phyloP scores from a whole-genome alignment of 2,888 invertebrate species.

The Drosophila neoperkinsi region DNA sequence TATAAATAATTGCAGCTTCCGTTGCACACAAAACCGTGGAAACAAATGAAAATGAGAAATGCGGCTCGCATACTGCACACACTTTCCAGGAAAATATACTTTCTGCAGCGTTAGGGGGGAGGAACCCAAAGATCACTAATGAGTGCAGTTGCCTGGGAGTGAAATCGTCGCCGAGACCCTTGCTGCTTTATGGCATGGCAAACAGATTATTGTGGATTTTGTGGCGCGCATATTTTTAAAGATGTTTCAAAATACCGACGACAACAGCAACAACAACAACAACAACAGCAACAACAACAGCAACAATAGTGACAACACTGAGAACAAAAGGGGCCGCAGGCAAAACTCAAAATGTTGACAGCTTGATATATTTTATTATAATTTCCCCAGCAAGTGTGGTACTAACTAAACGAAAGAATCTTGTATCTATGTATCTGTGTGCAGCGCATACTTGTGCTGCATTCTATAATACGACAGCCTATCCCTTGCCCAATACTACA shows the following conservation, averaged over 20 bases:
- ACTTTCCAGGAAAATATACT: constrained; percentile 66
- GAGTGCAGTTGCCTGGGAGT: constrained; percentile 43
- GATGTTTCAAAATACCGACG: constrained; percentile 77
- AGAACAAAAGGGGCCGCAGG: constrained; percentile 66
- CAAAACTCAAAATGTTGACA: constrained; percentile 75
- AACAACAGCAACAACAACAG: constrained; percentile 34
- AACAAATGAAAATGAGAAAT: constrained; percentile 65
- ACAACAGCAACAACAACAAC: constrained; percentile 43
- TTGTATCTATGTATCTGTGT: constrained; percentile 34
- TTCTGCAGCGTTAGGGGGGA: constrained; percentile 2
- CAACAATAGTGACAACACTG: constrained; percentile 42
- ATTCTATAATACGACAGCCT: constrained; percentile 42
- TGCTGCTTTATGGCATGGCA: constrained; percentile 61
- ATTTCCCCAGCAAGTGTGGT: constrained; percentile 60
- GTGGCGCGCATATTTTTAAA: constrained; percentile 73
- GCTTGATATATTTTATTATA: constrained; percentile 82
- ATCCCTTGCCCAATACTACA: constrained; percentile 37
- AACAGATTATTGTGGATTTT: constrained; percentile 77
- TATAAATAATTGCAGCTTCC: constrained; percentile 80
- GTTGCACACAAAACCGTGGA: constrained; percentile 35
- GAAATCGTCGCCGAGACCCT: constrained; percentile 30
- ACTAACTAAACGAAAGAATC: constrained; percentile 38
- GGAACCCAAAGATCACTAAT: constrained; percentile 64
- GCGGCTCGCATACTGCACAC: constrained; percentile 52
- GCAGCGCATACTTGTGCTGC: constrained; percentile 38